These are phyloP conservation scores for Anguilla pacifica DNA, from an alignment of 2,797 vertebrate genomes.

Conservation along the genomic window DNA sequence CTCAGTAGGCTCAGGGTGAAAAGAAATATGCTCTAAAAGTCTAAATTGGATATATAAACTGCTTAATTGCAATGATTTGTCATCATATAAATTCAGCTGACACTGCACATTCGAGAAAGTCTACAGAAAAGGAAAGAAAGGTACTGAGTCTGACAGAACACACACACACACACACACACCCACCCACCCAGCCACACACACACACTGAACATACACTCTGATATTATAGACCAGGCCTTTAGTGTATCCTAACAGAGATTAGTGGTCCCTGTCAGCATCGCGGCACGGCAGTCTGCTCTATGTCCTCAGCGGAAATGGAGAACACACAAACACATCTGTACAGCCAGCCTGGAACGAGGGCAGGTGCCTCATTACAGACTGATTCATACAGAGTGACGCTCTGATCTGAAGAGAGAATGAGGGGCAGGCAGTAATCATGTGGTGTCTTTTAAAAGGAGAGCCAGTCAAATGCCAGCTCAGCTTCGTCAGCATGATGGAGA, in stretches of 20 bases:
- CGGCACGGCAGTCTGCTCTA: conserved; percentile 14
- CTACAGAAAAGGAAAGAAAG: neutral
- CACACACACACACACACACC: conserved; percentile 7
- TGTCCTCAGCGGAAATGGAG: conserved; percentile 24
- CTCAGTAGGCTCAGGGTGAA: neutral
- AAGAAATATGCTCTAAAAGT: conserved; percentile 9
- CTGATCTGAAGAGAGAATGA: neutral
- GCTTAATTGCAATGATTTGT: conserved; percentile 4
- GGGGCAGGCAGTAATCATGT: conserved; percentile 43
- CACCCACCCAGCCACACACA: neutral
- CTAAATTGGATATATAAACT: conserved; percentile 3
- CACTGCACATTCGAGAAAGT: neutral
- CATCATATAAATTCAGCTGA: neutral
- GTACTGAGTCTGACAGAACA: neutral
- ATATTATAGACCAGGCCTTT: neutral
- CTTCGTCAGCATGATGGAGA: conserved; percentile 41
- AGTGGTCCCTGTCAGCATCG: conserved; percentile 30
- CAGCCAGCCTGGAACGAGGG: conserved; percentile 30
- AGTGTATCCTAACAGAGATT: conserved; percentile 27
- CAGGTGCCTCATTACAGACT: conserved; percentile 33
- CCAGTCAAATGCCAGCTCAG: conserved; percentile 43
- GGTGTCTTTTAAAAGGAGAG: conserved; percentile 34
- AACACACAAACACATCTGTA: conserved; percentile 27
- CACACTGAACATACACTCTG: conserved; percentile 10
- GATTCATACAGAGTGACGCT: conserved; percentile 35